Percentiles rank a stretch among this genome's conserved stretches.
These are phyloP conservation scores for Lycocerus yunnanus DNA, from an alignment of 2,888 invertebrate species.

Conservation along the genomic window DNA sequence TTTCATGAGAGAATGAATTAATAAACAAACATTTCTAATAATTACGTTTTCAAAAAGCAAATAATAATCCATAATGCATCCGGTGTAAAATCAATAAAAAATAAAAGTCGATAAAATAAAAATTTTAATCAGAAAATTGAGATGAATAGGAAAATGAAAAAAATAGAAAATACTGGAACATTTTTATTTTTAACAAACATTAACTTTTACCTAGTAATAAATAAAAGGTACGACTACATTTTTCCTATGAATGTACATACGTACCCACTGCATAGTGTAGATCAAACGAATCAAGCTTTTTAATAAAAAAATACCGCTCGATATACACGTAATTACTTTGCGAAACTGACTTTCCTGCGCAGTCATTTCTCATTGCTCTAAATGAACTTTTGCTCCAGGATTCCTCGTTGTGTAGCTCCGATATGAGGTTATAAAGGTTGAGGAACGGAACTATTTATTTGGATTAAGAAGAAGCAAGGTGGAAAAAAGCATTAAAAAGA, in stretches of 20 bases:
- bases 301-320: constrained; percentile 35
- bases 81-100: background rate
- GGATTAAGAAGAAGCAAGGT: constrained; percentile 29
- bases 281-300: constrained; percentile 38
- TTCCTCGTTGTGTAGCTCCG: constrained; percentile 22
- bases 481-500: constrained; percentile 18
- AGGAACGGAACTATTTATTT: constrained; percentile 31
- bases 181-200: background rate
- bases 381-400: constrained; percentile 32
- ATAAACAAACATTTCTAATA: background rate
- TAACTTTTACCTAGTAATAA: background rate
- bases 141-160: background rate
- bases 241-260: background rate
- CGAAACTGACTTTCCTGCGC: constrained; percentile 12
- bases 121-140: background rate
- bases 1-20: background rate
- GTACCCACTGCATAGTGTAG: constrained; percentile 23
- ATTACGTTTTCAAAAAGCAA: background rate
- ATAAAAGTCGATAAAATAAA: background rate
- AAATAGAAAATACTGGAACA: background rate
- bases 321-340: constrained; percentile 29
- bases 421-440: constrained; percentile 25
- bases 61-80: background rate
- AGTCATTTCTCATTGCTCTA: constrained; percentile 22
- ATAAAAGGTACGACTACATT: background rate